These are phyloP conservation scores for Lutjanus argentimaculatus DNA, from an alignment of 2,797 vertebrate species.

Conservation along the genomic window DNA sequence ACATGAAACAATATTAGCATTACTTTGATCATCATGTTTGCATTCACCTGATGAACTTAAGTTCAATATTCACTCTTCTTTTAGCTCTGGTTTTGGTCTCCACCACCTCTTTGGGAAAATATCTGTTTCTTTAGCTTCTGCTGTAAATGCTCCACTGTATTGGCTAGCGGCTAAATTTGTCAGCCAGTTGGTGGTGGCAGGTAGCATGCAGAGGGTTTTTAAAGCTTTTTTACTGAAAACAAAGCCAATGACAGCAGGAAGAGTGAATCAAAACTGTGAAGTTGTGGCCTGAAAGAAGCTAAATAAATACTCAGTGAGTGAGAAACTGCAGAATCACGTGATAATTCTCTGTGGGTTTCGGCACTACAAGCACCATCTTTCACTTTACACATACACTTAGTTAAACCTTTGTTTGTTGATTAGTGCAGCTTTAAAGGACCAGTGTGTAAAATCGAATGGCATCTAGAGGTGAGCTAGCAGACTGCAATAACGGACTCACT, in stretches of 20 bases:
- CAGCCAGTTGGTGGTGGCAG: background rate
- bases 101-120: background rate
- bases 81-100: background rate
- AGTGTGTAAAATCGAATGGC: too few relatives aligned
- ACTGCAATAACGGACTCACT: too few relatives aligned
- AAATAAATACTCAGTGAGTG: background rate
- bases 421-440: background rate
- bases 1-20: too few relatives aligned
- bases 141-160: background rate
- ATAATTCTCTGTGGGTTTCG: background rate
- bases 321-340: background rate
- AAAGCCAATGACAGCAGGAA: slow-evolving; percentile 7
- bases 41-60: background rate
- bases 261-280: slow-evolving; percentile 20
- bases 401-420: background rate
- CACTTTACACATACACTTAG: background rate
- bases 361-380: background rate
- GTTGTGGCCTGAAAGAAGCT: slow-evolving; percentile 9
- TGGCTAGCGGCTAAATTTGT: slow-evolving; percentile 6
- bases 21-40: background rate
- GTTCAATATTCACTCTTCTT: background rate
- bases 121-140: background rate
- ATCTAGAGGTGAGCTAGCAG: too few relatives aligned
- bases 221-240: background rate
- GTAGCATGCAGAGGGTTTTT: background rate